Base-by-base conservation (phyloP, 2,113 vertebrate genomes). In the Aviceda subcristata region DNA sequence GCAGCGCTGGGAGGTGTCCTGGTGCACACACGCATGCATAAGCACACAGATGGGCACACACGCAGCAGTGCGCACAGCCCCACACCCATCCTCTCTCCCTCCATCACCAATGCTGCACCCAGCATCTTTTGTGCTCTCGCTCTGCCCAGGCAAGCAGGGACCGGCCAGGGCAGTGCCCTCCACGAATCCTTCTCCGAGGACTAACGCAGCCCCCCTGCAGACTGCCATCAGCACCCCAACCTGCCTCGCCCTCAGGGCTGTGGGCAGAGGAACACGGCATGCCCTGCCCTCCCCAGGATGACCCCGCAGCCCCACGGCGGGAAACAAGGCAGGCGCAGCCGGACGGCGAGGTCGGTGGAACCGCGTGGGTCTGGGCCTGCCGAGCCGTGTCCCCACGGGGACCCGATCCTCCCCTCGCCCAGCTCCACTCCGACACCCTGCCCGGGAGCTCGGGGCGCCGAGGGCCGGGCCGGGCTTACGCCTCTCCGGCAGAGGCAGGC, bases 71-170 rank as follows among this genome's bases (percentile, higher is more conserved):
- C 6, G 10, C 32, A 10, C 34, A 76, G 75, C 64, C 85, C 78
- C 92, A 38, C 94, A 86, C 81, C 74, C 93, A 87, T 29, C 69
- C 59, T 29, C 56, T 64, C 91, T 64, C 43, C 39, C 80, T 88
- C 69, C 90, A 67, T 78, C 91, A 11, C 4, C 43, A 77, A 45
- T 12, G 36, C 87, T 57, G 84, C 90, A 64, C 77, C 72, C 92
- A 60, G 92, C 92, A 94, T 73, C 95, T 95, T 97, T 88, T 95
- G 92, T 95, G 94, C 92, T 95, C 68, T 53, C 2, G 11, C 79
- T 81, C 64, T 46, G 41, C 67, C 30, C 79, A 48, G n/a, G 23
- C n/a, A 26, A 67, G 80, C 53, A 32, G 73, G 63, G 59, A 50
- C 50, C 41, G 4, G 14, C n/a, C 56, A 26, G 34, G 41, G 56